Percentiles rank a stretch among this genome's conserved stretches.
Conservation (phyloP, 2,113 vertebrate species). For the Dolichallabes microphthalmus region DNA sequence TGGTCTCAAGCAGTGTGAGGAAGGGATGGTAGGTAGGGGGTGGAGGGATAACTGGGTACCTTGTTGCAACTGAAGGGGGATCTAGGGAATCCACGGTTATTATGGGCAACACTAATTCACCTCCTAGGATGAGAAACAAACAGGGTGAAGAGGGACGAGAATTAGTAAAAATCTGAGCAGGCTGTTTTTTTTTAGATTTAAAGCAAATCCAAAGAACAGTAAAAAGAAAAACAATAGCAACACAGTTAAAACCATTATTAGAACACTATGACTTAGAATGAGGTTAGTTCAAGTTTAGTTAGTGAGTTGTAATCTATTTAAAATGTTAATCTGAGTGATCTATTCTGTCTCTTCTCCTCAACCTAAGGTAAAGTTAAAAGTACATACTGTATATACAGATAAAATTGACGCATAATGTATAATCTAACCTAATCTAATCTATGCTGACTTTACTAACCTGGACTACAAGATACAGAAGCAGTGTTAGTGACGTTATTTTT, state of each 20-base stretch:
- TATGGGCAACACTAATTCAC: conserved; percentile 94
- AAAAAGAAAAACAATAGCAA: conserved; percentile 63
- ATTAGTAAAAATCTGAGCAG: conserved; percentile 61
- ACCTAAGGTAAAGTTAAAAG: conserved; percentile 42
- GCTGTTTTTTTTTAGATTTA: conserved; percentile 40
- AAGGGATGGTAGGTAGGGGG: conserved; percentile 86
- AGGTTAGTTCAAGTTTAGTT: conserved; percentile 72
- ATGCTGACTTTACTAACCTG: conserved; percentile 8
- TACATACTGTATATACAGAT: conserved; percentile 40
- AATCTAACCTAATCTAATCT: conserved; percentile 4
- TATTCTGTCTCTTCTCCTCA: conserved; percentile 42
- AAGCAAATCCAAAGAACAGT: conserved; percentile 52
- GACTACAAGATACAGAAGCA: conserved; percentile 8
- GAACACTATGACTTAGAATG: conserved; percentile 69
- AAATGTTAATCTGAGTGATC: conserved; percentile 55
- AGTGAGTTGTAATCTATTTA: conserved; percentile 62
- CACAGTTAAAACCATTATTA: conserved; percentile 66
- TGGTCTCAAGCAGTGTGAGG: conserved; percentile 82
- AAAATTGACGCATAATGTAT: background rate
- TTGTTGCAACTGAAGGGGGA: conserved; percentile 87
- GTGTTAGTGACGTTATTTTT: conserved; percentile 14
- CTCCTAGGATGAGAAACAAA: conserved; percentile 86
- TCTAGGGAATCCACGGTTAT: conserved; percentile 94
- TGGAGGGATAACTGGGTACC: conserved; percentile 84
- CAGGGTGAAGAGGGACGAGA: conserved; percentile 54